These are phyloP conservation scores for Heliconius hermathena DNA, from an alignment of 1,140 invertebrate genomes.

Conservation along the genomic window DNA sequence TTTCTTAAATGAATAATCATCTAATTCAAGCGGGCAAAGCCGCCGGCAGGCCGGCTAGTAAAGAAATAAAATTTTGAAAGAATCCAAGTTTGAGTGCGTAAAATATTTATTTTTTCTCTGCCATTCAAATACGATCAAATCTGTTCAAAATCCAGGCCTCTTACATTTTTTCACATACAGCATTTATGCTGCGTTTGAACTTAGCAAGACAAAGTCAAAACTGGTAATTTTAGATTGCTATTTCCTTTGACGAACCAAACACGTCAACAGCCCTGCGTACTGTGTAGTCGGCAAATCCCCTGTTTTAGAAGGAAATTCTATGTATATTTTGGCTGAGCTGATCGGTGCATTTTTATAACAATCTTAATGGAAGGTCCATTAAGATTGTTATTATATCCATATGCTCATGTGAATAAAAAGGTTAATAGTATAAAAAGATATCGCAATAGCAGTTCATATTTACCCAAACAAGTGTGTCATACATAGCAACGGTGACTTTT, in stretches of 20 bases:
- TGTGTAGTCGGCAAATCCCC: background rate
- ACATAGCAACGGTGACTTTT: slow-evolving; percentile 8
- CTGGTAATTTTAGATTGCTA: slow-evolving; percentile 17
- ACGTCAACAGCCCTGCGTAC: background rate
- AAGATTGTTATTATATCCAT: too few species aligned
- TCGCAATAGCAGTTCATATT: slow-evolving; percentile 2
- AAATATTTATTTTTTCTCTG: background rate
- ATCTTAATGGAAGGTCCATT: background rate
- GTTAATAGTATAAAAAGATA: background rate
- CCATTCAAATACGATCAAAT: background rate
- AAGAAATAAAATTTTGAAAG: too few species aligned
- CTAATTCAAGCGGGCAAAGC: too few species aligned
- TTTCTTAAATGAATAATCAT: too few species aligned
- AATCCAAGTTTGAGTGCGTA: too few species aligned
- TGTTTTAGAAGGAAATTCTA: slow-evolving; percentile 7
- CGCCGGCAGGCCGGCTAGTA: too few species aligned
- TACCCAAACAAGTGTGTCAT: background rate
- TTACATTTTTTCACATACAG: background rate
- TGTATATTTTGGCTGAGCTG: background rate
- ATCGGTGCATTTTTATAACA: background rate
- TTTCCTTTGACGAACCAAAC: slow-evolving; percentile 15
- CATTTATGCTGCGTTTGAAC: background rate
- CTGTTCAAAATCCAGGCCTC: background rate
- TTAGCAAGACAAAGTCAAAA: background rate
- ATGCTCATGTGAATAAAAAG: background rate